Evolutionary conservation across 2,888 invertebrate genomes (phyloP).

Genomic region (Chrysolina oricalcia): DNA sequence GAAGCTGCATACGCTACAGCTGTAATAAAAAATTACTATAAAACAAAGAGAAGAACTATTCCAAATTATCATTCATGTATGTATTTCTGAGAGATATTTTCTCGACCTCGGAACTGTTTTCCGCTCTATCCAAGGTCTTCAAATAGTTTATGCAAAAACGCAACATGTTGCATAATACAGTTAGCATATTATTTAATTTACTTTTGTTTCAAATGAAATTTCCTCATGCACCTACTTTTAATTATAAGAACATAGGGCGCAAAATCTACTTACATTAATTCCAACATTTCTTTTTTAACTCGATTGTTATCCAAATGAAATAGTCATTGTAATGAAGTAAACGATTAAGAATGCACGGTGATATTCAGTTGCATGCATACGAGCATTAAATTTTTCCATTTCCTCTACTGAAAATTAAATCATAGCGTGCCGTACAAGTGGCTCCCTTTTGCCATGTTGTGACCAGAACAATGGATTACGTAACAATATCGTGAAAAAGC

Average conservation of each 20-base stretch:
- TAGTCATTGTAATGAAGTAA: conserved; percentile 1
- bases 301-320: not conserved
- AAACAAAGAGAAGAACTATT: too few relatives aligned
- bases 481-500: not conserved
- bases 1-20: too few relatives aligned
- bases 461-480: conserved; percentile 7
- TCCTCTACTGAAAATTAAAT: conserved; percentile 1
- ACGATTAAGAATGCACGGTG: not conserved
- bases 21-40: too few relatives aligned
- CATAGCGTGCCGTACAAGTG: conserved; percentile 19
- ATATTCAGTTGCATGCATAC: conserved; percentile 2
- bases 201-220: not conserved
- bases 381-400: conserved; percentile 10
- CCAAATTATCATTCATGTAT: too few relatives aligned
- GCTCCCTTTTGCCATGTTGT: conserved; percentile 4
- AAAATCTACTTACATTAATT: not conserved
- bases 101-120: too few relatives aligned
- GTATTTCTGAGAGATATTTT: too few relatives aligned
- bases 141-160: too few relatives aligned
- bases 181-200: not conserved
- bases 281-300: conserved; percentile 11
- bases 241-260: conserved; percentile 8
- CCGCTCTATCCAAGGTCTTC: too few relatives aligned
- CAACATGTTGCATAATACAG: too few relatives aligned
- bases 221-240: not conserved